Conservation (phyloP, 2,113 vertebrate species). For the Forbesichthys papilliferus region DNA sequence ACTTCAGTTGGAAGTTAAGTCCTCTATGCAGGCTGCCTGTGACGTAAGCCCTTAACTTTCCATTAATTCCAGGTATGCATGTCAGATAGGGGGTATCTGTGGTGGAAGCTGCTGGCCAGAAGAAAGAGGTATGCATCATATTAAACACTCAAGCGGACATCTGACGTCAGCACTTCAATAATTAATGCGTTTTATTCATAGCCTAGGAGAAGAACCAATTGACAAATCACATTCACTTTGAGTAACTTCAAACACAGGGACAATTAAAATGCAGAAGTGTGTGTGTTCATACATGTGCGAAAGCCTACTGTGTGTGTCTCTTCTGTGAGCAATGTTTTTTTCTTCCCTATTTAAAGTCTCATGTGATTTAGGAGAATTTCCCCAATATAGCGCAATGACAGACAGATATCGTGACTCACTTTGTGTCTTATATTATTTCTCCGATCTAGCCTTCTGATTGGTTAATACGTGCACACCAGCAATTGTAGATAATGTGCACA, state of each 20-base stretch:
- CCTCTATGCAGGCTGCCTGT: conserved; percentile 63
- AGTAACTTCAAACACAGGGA: conserved; percentile 77
- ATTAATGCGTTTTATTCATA: conserved; percentile 85
- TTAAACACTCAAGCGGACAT: conserved; percentile 78
- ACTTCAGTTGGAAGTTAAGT: conserved; percentile 49
- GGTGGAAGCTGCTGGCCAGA: conserved; percentile 14
- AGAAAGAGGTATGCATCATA: conserved; percentile 69
- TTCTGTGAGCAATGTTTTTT: conserved; percentile 29
- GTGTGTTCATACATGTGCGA: conserved; percentile 6
- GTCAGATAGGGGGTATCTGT: conserved; percentile 44
- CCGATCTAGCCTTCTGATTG: conserved; percentile 28
- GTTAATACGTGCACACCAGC: conserved; percentile 30
- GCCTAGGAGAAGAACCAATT: conserved; percentile 79
- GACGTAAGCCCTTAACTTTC: conserved; percentile 57
- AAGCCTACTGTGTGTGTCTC: conserved; percentile 1
- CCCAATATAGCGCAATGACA: conserved; percentile 34
- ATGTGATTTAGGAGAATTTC: conserved; percentile 47
- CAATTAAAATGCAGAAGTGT: conserved; percentile 72
- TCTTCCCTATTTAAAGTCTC: conserved; percentile 65
- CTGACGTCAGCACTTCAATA: conserved; percentile 83
- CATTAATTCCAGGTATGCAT: conserved; percentile 57
- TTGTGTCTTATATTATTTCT: conserved; percentile 5
- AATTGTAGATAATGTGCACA: conserved; percentile 27
- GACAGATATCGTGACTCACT: conserved; percentile 40
- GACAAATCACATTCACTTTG: conserved; percentile 84